Base-by-base conservation (phyloP, 2,113 vertebrate species). In the Echinops telfairi region DNA sequence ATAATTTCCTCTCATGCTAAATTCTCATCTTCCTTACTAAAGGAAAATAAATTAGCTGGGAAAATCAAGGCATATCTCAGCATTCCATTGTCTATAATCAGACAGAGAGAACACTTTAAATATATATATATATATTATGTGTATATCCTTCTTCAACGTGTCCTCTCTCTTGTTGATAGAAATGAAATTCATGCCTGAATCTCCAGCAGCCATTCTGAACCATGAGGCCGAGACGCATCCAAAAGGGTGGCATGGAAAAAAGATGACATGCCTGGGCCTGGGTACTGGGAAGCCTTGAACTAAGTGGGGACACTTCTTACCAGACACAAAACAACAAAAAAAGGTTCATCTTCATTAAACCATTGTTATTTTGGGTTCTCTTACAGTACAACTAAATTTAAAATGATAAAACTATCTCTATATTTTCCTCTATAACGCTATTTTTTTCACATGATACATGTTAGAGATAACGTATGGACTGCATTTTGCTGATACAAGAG, bases 351-450 rank as follows among this genome's bases (percentile, higher is more conserved):
- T 79, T 91, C 4, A 11, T 78, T 77, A 57, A 86, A 15, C 68
- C 71, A 53, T 12, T 77, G 1, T 60, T 86, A 71, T 47, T 83
- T 60, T 4, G 6, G 25, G 4, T 79, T 53, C 27, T 87, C 53
- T 83, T n/a, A 47, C 12, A 81, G 22, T 68, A 38, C 40, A 96
- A 66, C 43, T n/a, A 84, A 84, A 40, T 76, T 25, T 80, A 90
- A 89, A 86, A 14, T 70, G 10, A 77, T 73, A 83, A 86, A 60
- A 11, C n/a, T 1, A 70, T 53, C 6, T 38, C 5, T 70, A 66
- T 79, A 14, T 31, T 29, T 53, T 31, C 3, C 4, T 1, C 22
- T 33, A 40, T 36, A 89, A 92, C 68, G 60, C n/a, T 7, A 14
- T 6, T 4, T 27, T 70, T 3, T 58, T 33, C 66, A 40, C 3